These are phyloP conservation scores for Sakesphorus luctuosus DNA, from an alignment of 2,113 vertebrate genomes.

Conservation along the genomic window DNA sequence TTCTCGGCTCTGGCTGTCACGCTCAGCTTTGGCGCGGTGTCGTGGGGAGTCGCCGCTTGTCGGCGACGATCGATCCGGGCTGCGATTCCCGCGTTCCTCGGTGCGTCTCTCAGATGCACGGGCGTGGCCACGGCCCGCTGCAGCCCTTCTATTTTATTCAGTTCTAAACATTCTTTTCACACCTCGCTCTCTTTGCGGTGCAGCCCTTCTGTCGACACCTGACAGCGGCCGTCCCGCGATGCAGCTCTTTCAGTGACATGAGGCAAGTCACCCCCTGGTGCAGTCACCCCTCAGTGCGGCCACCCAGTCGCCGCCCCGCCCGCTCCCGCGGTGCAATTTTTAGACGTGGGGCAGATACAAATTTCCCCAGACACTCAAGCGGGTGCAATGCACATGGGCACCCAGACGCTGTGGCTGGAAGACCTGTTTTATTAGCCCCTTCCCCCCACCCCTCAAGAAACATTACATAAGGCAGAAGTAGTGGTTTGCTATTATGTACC, in stretches of 20 bases:
- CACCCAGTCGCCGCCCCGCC: too few species aligned
- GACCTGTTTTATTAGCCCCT: not conserved
- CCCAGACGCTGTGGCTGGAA: too few species aligned
- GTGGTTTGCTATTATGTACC: rapidly evolving
- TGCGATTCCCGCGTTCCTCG: not conserved
- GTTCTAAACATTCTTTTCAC: not conserved
- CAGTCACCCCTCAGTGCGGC: not conserved
- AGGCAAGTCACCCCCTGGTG: not conserved
- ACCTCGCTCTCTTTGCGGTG: not conserved
- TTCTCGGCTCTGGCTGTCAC: not conserved
- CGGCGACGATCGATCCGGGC: too few species aligned
- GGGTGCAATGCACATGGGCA: rapidly evolving
- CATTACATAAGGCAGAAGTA: rapidly evolving
- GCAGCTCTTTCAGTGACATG: not conserved
- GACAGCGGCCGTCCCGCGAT: not conserved
- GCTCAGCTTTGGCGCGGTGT: not conserved
- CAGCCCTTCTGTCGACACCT: not conserved
- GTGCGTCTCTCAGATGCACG: not conserved
- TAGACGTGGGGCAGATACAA: not conserved
- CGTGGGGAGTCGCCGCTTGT: too few species aligned
- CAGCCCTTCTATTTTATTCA: not conserved
- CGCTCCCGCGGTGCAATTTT: too few species aligned
- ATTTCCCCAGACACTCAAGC: rapidly evolving
- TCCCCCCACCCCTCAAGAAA: too few species aligned
- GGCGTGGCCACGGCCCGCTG: too few species aligned